phyloP scores from a whole-genome alignment of 2,797 vertebrate species.

The Pangasius mekongensis region DNA sequence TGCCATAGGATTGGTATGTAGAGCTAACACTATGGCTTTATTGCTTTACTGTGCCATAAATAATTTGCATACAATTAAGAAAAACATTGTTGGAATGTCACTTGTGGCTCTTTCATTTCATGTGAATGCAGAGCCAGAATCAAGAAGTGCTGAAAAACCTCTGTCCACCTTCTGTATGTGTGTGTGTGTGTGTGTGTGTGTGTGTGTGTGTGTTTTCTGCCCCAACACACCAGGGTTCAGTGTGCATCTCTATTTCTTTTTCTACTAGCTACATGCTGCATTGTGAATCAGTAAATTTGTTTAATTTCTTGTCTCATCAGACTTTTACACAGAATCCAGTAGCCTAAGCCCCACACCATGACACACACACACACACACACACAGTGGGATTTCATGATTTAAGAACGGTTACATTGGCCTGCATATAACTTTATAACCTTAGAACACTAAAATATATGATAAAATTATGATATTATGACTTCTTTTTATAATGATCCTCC shows the following conservation, averaged over 20 bases:
- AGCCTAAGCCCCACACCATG: constrained; percentile 15
- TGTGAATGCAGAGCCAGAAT: neutral
- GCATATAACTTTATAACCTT: neutral
- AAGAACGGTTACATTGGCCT: neutral
- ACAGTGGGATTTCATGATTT: neutral
- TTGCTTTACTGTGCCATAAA: neutral
- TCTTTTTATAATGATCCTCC: neutral
- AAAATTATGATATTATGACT: neutral
- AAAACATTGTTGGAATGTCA: neutral
- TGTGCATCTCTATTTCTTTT: neutral
- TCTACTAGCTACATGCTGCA: constrained; percentile 19
- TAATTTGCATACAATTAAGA: neutral
- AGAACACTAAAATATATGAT: neutral
- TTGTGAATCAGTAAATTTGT: constrained; percentile 67
- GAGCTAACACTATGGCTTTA: neutral
- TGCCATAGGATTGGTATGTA: neutral
- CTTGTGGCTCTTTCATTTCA: neutral
- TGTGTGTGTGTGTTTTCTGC: neutral
- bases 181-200: neutral
- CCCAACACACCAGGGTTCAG: neutral
- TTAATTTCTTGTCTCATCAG: constrained; percentile 73
- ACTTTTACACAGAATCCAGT: constrained; percentile 51
- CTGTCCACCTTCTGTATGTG: neutral
- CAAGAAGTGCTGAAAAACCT: neutral
- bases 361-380: constrained; percentile 18